These are phyloP conservation scores for Cepaea nemoralis DNA, from an alignment of 1,140 invertebrate genomes.

Conservation along the genomic window DNA sequence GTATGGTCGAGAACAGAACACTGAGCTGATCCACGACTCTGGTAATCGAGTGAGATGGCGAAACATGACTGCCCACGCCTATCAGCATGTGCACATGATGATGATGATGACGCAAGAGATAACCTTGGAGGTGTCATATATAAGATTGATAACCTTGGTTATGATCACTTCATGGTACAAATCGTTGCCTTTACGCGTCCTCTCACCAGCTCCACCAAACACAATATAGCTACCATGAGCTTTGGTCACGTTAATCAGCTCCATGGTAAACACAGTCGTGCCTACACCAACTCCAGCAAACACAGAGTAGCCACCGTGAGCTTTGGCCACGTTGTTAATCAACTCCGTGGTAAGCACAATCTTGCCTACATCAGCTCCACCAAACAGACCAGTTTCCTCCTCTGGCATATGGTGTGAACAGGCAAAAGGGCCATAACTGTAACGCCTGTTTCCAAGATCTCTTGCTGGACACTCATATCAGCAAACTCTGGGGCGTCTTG, in stretches of 20 bases:
- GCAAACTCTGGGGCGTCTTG: conserved; percentile 97
- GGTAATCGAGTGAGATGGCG: too few species aligned
- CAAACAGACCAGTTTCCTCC: conserved; percentile 93
- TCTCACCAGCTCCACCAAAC: conserved; percentile 98
- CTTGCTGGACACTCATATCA: conserved; percentile 97
- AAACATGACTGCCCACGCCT: too few species aligned
- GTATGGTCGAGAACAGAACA: too few species aligned
- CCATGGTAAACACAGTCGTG: conserved; percentile 99
- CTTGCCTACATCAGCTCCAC: too few species aligned
- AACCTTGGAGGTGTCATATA: conserved; percentile 81
- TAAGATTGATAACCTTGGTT: conserved; percentile 91
- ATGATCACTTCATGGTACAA: conserved; percentile 99
- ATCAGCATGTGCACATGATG: too few species aligned
- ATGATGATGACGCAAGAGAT: conserved; percentile 97
- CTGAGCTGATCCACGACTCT: too few species aligned
- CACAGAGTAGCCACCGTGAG: conserved; percentile 68
- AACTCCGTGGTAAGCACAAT: background rate
- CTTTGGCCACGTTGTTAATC: too few species aligned
- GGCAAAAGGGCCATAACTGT: conserved; percentile 97
- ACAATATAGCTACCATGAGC: conserved; percentile 99
- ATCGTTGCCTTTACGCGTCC: conserved; percentile 99
- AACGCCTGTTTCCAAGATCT: conserved; percentile 97
- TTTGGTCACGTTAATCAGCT: conserved; percentile 99
- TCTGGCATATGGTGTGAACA: conserved; percentile 93
- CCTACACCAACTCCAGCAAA: conserved; percentile 99